phyloP scores from a whole-genome alignment of 2,113 vertebrate genomes.

The Oryctolagus cuniculus region DNA sequence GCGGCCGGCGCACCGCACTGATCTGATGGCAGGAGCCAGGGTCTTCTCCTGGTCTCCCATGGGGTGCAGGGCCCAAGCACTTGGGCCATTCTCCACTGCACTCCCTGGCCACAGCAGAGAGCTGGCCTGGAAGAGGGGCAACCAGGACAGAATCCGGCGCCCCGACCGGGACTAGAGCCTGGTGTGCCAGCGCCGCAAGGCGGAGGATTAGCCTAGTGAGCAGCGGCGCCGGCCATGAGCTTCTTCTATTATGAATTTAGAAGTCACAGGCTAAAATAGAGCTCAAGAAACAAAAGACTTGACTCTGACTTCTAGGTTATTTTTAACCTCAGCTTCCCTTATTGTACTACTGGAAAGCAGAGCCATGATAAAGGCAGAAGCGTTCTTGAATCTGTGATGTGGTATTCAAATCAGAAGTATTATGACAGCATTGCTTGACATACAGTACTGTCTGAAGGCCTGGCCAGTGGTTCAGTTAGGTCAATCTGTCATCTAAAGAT shows the following conservation, averaged over 20 bases:
- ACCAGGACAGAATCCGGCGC: too few relatives aligned
- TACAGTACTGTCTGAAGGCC: not conserved
- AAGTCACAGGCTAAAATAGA: not conserved
- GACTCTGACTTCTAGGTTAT: not conserved
- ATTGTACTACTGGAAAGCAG: not conserved
- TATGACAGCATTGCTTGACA: not conserved
- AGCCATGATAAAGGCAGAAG: not conserved
- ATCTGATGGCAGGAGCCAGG: too few relatives aligned
- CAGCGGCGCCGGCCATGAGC: too few relatives aligned
- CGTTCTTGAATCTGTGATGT: not conserved
- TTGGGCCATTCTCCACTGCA: too few relatives aligned
- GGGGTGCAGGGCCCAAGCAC: too few relatives aligned
- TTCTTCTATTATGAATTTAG: slow-evolving; percentile 32
- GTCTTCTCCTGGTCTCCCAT: too few relatives aligned
- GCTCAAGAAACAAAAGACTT: not conserved
- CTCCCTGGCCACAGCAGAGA: too few relatives aligned
- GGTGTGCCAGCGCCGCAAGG: too few relatives aligned
- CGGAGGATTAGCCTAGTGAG: too few relatives aligned
- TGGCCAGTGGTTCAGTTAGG: not conserved
- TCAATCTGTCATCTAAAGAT: slow-evolving; percentile 52
- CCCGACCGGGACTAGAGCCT: too few relatives aligned
- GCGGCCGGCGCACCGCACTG: too few relatives aligned
- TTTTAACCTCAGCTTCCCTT: slow-evolving; percentile 20
- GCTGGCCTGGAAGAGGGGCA: too few relatives aligned
- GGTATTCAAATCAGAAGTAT: not conserved